Conservation (phyloP, 2,797 vertebrate genomes). For the Alosa sapidissima region DNA sequence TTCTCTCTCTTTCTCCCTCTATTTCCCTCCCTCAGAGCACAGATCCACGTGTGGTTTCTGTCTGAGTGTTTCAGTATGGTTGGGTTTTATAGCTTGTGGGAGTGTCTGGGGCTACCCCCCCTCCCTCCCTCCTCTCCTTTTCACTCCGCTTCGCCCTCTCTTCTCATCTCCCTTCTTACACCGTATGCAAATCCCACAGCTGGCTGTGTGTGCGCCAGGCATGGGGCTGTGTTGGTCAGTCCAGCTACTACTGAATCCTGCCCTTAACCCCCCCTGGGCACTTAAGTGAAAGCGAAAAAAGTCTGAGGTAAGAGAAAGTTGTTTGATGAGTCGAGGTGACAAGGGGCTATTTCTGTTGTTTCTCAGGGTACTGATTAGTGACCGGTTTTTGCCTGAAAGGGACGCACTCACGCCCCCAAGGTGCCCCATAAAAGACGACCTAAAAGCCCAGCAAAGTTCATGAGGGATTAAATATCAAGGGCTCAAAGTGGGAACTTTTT, state of each 20-base stretch:
- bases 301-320: slow-evolving; percentile 1
- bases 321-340: slow-evolving; percentile 23
- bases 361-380: slow-evolving; percentile 19
- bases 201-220: slow-evolving; percentile 38
- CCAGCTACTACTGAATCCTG: slow-evolving; percentile 34
- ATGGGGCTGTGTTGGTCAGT: slow-evolving; percentile 39
- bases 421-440: slow-evolving; percentile 24
- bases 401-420: slow-evolving; percentile 19
- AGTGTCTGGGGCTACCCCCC: slow-evolving; percentile 51
- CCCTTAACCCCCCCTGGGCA: slow-evolving; percentile 42
- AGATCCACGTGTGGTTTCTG: slow-evolving; percentile 62
- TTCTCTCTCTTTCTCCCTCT: slow-evolving; percentile 15
- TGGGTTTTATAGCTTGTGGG: slow-evolving; percentile 63
- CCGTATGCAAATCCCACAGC: slow-evolving; percentile 58
- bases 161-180: slow-evolving; percentile 45
- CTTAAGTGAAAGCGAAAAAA: not conserved
- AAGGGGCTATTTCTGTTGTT: not conserved
- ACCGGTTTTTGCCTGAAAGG: not conserved
- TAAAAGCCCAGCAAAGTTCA: slow-evolving; percentile 32
- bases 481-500: slow-evolving; percentile 32
- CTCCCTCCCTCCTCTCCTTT: slow-evolving; percentile 32
- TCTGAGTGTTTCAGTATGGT: slow-evolving; percentile 55
- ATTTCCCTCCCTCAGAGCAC: slow-evolving; percentile 40
- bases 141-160: slow-evolving; percentile 3
- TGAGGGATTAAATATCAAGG: slow-evolving; percentile 35